These are phyloP conservation scores for Brassicogethes aeneus DNA, from an alignment of 2,888 invertebrate species.

Conservation along the genomic window DNA sequence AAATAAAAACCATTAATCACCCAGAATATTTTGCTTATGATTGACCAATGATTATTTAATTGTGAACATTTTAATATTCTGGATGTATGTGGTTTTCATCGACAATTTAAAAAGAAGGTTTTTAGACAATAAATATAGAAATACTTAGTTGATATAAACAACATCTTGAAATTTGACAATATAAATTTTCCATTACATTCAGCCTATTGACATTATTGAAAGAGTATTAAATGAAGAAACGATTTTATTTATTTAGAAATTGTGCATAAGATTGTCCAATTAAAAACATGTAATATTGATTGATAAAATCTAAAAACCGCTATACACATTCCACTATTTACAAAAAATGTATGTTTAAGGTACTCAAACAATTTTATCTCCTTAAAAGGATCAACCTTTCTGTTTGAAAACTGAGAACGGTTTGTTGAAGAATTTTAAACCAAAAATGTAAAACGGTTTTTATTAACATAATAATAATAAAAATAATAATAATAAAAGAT, in stretches of 20 bases:
- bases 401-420: no score
- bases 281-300: conserved; percentile 25
- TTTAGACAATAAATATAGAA: conserved; percentile 26
- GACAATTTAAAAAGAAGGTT: conserved; percentile 34
- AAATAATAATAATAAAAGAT: no score
- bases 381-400: no score
- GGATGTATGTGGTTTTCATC: not conserved
- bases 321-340: conserved; percentile 18
- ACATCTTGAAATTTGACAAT: conserved; percentile 18
- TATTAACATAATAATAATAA: no score
- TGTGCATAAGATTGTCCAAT: conserved; percentile 36
- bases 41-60: conserved; percentile 5
- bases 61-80: not conserved
- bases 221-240: conserved; percentile 14
- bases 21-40: conserved; percentile 9
- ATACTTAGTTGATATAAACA: conserved; percentile 24
- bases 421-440: no score
- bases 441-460: no score
- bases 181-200: conserved; percentile 10
- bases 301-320: conserved; percentile 20
- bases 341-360: conserved; percentile 10
- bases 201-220: conserved; percentile 23
- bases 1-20: not conserved
- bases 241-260: conserved; percentile 15
- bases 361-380: no score